Evolutionary conservation across 2,888 invertebrate genomes (phyloP), one percentile per base, ranked within the genome.

Genomic region (Agonopterix subpropinquella): DNA sequence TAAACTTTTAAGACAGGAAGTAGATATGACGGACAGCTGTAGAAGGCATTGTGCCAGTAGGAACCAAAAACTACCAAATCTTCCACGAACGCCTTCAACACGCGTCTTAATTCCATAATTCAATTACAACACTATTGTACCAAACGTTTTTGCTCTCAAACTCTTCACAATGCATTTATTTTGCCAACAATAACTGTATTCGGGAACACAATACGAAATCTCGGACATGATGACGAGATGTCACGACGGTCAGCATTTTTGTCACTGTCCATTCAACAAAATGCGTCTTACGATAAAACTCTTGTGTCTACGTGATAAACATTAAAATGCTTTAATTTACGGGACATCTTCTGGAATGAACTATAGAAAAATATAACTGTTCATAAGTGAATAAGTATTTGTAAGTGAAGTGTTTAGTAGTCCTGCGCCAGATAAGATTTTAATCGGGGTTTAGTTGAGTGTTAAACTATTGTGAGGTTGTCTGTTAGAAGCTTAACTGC

Each of bases 131-230:
- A 45, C 66, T 54, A 78, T 82, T 86, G 80, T 82, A 54, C 55
- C 47, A 49, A 51, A 51, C 66, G 70, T 82, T 84, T 86, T 81
- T 85, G 75, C 79, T 61, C 64, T 62, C 60, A 47, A 64, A 68
- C 59, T 65, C 65, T 70, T 73, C 69, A 82, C 81, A 86, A 84
- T 75, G 61, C 67, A 57, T 65, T 74, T 85, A 85, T 87, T 87
- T 86, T 80, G 82, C 71, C 85, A 86, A 87, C 83, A 87, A 81
- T 86, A 84, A 85, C 85, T 79, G 82, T 83, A 74, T 70, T 74
- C 60, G 47, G 61, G 53, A 65, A 11, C 61, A 76, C 65, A 67
- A 71, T 64, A 55, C 57, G 53, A 54, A 59, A 53, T 52, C 54
- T 65, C 62, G 65, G 65, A 62, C 64, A 57, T 62, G 66, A 54